Base-by-base conservation (phyloP, 2,797 vertebrate species). In the Xyrichtys novacula region DNA sequence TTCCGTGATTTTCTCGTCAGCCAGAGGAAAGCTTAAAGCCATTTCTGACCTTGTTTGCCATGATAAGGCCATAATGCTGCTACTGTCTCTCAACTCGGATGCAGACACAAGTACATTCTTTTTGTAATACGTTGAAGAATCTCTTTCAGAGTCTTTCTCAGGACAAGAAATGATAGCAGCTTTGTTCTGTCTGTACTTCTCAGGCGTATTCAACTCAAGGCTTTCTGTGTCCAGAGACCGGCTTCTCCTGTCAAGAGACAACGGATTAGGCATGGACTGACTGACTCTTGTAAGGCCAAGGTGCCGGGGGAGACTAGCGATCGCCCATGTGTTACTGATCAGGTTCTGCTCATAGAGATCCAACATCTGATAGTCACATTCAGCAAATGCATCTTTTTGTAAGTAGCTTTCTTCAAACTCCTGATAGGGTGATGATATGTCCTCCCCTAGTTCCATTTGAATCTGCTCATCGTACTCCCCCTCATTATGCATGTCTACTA, bases 401-500 rank as follows among this genome's bases (percentile, higher is more conserved):
- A 96, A 85, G 4, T 96, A 98, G 87, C 95, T 93, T 0, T 97
- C 94, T 0, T 96, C 96, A 46, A 97, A 98, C 43, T 93, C 94
- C 92, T 97, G 96, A 62, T 95, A 96, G 19, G 96, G 95, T 0
- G 94, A 94, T 0, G 96, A 90, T 4, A 96, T 91, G 65, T 96
- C 96, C 84, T 97, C 97, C 1, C 95, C 96, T 0, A 93, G 93
- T 0, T 91, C 96, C 91, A 97, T 94, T 67, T 97, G 96, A 0
- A 94, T 93, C 55, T 94, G 96, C 74, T 96, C 95, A 48, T 99
- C 97, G 0, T 97, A 98, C 73, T 97, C 96, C 0, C 96, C 97
- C 83, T 99, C 97, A 2, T 98, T 98, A 40, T 98, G 96, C 89
- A 98, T 95, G 1, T 99, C 96, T 0, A 97, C 97, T 0, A 99